phyloP scores from a whole-genome alignment of 2,888 invertebrate species.

The Drosophila barbarae region DNA sequence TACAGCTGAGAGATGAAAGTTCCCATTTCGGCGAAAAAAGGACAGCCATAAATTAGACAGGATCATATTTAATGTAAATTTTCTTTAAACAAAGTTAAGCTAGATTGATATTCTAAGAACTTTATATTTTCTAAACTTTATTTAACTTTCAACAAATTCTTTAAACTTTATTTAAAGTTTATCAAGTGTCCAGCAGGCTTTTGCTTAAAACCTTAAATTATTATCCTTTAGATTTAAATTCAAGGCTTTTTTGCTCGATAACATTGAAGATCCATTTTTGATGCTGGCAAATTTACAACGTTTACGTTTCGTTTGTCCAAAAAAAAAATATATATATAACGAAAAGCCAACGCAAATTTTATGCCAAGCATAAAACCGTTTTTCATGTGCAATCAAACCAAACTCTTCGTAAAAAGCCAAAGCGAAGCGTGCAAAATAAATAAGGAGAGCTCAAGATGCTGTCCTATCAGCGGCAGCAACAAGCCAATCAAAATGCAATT shows the following conservation, averaged over 20 bases:
- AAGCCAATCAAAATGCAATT: constrained; percentile 71
- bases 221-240: neutral
- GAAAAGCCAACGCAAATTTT: constrained; percentile 39
- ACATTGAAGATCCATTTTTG: constrained; percentile 24
- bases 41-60: constrained; percentile 10
- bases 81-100: neutral
- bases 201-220: neutral
- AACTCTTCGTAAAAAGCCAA: constrained; percentile 37
- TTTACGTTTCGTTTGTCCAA: constrained; percentile 57
- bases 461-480: constrained; percentile 62
- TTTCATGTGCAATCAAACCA: constrained; percentile 49
- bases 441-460: constrained; percentile 38
- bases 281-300: constrained; percentile 34
- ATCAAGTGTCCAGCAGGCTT: neutral
- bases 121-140: too few species aligned
- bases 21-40: neutral
- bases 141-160: too few species aligned
- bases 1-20: constrained; percentile 25
- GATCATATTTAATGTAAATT: constrained; percentile 4
- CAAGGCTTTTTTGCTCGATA: constrained; percentile 17
- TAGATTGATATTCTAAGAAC: neutral
- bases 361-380: constrained; percentile 44
- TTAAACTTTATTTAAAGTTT: neutral
- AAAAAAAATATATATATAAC: neutral
- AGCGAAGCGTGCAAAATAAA: constrained; percentile 9